Evolutionary conservation across 2,113 vertebrate genomes (phyloP), one percentile per base, ranked within the genome.

Genomic region (Anarhynchus alexandrinus): DNA sequence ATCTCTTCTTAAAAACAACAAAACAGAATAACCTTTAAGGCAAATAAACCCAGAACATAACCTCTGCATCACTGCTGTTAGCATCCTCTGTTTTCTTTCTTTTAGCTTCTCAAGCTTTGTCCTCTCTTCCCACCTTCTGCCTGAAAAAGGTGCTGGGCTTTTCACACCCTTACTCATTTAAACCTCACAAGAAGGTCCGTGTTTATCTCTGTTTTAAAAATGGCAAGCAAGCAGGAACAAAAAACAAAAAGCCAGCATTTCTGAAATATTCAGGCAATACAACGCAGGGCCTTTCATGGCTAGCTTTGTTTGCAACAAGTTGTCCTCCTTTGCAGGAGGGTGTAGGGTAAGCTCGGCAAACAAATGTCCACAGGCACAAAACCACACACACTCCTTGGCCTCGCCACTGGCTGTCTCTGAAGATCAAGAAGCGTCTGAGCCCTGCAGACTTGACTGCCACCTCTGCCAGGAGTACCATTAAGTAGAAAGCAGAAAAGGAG

Each of bases 171-270:
- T 76, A 42, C 4, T 5, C 23, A 17, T 59, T 83, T 47, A 81
- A 81, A 42, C 18, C 29, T 80, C 42, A 78, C 38, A 73, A 78
- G 57, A 71, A 64, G 6, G 14, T 61, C 13, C 3, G 0, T 58
- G n/a, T 78, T 94, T 91, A 55, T 67, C 13, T 42, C 70, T 32
- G 18, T 36, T 67, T 92, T 81, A 55, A 86, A 94, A 89, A 71
- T 12, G 17, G 36, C 38, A 64, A 64, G 34, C 15, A 54, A 45
- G 6, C 20, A 83, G 40, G 40, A 4, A 36, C 1, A 5, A 87
- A 42, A 42, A 21, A 6, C 22, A 29, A 23, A 80, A 55, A 72
- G 13, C 27, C 29, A 42, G 30, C 11, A 49, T 77, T 76, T 64
- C 43, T 93, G 79, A 82, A 72, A 65, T 40, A 77, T 23, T 9